phyloP scores from a whole-genome alignment of 1,140 invertebrate genomes.

The Colletes gigas region DNA sequence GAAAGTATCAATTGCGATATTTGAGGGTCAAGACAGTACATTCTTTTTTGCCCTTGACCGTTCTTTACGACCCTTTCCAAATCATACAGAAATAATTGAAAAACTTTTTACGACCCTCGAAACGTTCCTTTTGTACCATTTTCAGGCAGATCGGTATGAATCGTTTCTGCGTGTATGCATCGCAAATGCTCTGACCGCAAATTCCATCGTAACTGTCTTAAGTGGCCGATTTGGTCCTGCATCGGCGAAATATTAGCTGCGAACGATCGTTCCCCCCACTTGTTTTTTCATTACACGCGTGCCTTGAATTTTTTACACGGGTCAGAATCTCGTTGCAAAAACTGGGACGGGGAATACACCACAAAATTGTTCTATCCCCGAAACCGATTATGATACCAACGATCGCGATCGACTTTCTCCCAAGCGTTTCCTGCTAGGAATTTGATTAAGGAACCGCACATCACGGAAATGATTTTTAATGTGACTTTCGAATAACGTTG shows the following conservation, averaged over 20 bases:
- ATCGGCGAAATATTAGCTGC: slow-evolving; percentile 51
- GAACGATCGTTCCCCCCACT: slow-evolving; percentile 15
- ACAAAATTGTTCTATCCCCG: background rate
- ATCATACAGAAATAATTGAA: too few species aligned
- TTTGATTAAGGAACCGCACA: background rate
- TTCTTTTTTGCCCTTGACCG: too few species aligned
- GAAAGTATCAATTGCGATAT: too few species aligned
- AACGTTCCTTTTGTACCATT: too few species aligned
- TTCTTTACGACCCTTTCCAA: too few species aligned
- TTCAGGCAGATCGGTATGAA: slow-evolving; percentile 10
- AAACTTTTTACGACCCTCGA: too few species aligned
- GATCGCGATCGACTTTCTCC: slow-evolving; percentile 1
- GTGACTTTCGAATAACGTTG: slow-evolving; percentile 13
- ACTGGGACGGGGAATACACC: background rate
- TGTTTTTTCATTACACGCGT: slow-evolving; percentile 47
- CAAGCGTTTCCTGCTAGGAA: background rate
- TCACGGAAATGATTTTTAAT: background rate
- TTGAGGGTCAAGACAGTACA: too few species aligned
- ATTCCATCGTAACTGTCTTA: slow-evolving; percentile 53
- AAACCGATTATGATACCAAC: background rate
- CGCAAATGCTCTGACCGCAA: slow-evolving; percentile 48
- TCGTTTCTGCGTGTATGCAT: slow-evolving; percentile 6
- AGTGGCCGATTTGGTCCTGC: slow-evolving; percentile 47
- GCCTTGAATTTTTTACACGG: slow-evolving; percentile 4
- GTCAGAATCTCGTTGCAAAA: background rate